These are phyloP conservation scores for Talpa occidentalis DNA, from an alignment of 2,113 vertebrate genomes.

Conservation along the genomic window DNA sequence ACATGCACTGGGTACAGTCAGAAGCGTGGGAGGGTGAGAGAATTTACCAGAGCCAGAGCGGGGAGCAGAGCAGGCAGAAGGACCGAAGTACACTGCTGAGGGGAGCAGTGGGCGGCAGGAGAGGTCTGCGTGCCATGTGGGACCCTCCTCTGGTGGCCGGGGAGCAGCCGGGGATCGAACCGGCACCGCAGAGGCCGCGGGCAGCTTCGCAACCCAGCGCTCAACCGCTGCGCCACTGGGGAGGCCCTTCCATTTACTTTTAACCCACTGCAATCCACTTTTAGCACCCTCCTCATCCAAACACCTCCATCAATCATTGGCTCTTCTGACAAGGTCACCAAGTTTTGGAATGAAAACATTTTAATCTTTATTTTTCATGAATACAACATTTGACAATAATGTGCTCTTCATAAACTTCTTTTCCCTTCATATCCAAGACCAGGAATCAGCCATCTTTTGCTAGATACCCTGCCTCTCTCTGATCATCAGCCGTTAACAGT, in stretches of 20 bases:
- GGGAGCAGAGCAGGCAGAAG: no score
- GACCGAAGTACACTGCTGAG: no score
- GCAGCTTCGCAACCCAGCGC: no score
- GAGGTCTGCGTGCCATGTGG: no score
- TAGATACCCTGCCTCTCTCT: background rate
- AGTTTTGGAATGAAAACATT: background rate
- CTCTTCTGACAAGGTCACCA: background rate
- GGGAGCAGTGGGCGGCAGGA: no score
- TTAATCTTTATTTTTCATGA: background rate
- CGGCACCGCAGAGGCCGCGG: no score
- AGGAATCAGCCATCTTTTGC: background rate
- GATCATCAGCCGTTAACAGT: background rate
- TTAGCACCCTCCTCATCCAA: background rate
- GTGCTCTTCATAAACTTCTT: background rate
- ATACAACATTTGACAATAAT: background rate
- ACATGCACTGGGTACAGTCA: no score
- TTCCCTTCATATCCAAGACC: background rate
- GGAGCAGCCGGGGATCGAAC: no score
- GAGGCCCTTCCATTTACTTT: background rate
- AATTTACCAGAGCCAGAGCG: no score
- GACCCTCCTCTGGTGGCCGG: no score
- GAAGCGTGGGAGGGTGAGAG: no score
- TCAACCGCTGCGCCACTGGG: no score
- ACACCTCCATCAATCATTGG: background rate
- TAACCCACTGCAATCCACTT: background rate